phyloP scores from a whole-genome alignment of 2,888 invertebrate genomes.

The Coleophora flavipennella region DNA sequence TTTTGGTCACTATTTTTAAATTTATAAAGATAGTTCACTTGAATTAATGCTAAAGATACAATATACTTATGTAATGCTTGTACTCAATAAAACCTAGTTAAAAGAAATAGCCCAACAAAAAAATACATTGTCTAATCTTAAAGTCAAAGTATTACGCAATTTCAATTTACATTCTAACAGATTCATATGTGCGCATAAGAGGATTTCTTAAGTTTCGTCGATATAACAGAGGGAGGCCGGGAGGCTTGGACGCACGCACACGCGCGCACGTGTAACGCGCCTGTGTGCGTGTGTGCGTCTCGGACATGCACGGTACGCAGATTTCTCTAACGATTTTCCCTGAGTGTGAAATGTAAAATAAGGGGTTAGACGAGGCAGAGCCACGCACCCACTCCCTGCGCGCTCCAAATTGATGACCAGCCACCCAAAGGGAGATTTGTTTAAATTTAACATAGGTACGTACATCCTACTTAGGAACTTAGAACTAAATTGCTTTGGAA shows the following conservation, averaged over 20 bases:
- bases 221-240: conserved; percentile 49
- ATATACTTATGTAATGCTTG: too few relatives aligned
- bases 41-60: too few relatives aligned
- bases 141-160: conserved; percentile 22
- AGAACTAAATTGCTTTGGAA: conserved; percentile 59
- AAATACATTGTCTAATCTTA: conserved; percentile 20
- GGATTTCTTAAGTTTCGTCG: conserved; percentile 70
- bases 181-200: conserved; percentile 52
- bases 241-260: conserved; percentile 42
- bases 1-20: too few relatives aligned
- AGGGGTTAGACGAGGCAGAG: conserved; percentile 67
- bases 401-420: conserved; percentile 67
- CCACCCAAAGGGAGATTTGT: conserved; percentile 60
- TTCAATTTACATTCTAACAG: conserved; percentile 52
- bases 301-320: conserved; percentile 71
- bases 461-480: conserved; percentile 50
- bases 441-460: conserved; percentile 60
- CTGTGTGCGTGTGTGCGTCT: conserved; percentile 55
- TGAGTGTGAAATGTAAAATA: conserved; percentile 74
- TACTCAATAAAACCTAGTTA: too few relatives aligned
- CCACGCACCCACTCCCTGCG: conserved; percentile 36
- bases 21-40: too few relatives aligned
- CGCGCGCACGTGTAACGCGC: conserved; percentile 14
- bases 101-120: too few relatives aligned
- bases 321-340: conserved; percentile 74